Base-by-base conservation (phyloP, 2,113 vertebrate genomes). In the Ornithorhynchus anatinus region DNA sequence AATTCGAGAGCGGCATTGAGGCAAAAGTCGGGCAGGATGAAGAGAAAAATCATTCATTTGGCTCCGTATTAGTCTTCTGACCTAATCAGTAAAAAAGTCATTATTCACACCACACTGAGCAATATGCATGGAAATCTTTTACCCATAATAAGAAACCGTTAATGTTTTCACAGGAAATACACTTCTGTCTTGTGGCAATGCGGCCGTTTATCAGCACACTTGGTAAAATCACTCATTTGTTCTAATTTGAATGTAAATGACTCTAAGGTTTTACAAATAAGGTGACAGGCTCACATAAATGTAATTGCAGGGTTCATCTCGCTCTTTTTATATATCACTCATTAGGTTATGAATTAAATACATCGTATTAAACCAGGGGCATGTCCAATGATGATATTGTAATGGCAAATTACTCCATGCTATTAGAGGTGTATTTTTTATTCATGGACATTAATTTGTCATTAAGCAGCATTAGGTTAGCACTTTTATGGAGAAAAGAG, bases 281-380 rank as follows among this genome's bases (percentile, higher is more conserved):
- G 94, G 93, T 95, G 93, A 94, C 94, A 95, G 94, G 92, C 93
- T 95, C 93, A 92, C 94, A 95, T 94, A 94, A 95, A 94, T 94
- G 94, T 94, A 95, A 94, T 95, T 94, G 94, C 92, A 91, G 91
- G 92, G 94, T 94, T 94, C 92, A 94, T 94, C 94, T 94, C 93
- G 92, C 88, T 94, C 93, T 93, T 94, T 95, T 94, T 94, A 94
- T 94, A 93, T 94, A 95, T 95, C 94, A 95, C 91, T 95, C 94
- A 95, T 95, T 95, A 94, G 92, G 92, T 95, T 95, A 94, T 94
- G 94, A 95, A 95, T 95, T 95, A 95, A 95, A 95, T 94, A 95
- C 94, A 94, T 95, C 94, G 84, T 95, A 95, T 94, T 95, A 95
- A 95, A 95, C 94, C 92, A 93, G 94, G 92, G 93, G 94, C 94